Base-by-base conservation (phyloP, 2,797 vertebrate species). In the Diglossa cyanea region DNA sequence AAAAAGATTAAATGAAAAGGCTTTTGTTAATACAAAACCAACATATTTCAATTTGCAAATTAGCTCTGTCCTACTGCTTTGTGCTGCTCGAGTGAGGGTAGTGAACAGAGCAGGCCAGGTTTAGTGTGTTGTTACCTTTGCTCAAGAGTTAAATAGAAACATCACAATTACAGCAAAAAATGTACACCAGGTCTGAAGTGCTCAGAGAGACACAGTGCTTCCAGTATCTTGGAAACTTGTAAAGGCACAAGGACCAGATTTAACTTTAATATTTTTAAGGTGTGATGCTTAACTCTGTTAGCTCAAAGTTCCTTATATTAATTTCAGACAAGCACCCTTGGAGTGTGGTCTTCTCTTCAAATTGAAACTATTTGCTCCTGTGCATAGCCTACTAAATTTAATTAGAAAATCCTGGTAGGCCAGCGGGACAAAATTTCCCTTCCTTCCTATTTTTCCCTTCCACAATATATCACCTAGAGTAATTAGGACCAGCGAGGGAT, bases 331-430 rank as follows among this genome's bases (percentile, higher is more conserved):
- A 95, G 93, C 28, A 86, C 63, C 79, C 95, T 65, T 91, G 91
- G 75, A 97, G 97, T 97, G 97, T 97, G 97, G 97, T 97, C 97
- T 97, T 77, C 67, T 96, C 91, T 98, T 95, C 96, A 93, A 97
- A 97, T 89, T 97, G 98, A 98, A 99, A 98, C 97, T 97, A 98
- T 98, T 98, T 98, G 98, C 98, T 98, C 97, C 98, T 98, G 98
- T 98, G 98, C 97, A 98, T 95, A 99, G 86, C 88, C 95, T 96
- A 90, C 97, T 97, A 98, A 99, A 99, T 99, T 99, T 98, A 99
- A 99, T 99, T 99, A 99, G 98, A 99, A 98, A 98, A 97, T 98
- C 97, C 98, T 98, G 98, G 98, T 98, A 97, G 97, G 97, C 97
- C 96, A 90, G 96, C 95, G 97, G 97, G 97, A 96, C 97, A 45